Percentiles rank a stretch among this genome's conserved stretches.
Conservation (phyloP, 92 coral and sea anemone species). For the Micromussa lordhowensis region DNA sequence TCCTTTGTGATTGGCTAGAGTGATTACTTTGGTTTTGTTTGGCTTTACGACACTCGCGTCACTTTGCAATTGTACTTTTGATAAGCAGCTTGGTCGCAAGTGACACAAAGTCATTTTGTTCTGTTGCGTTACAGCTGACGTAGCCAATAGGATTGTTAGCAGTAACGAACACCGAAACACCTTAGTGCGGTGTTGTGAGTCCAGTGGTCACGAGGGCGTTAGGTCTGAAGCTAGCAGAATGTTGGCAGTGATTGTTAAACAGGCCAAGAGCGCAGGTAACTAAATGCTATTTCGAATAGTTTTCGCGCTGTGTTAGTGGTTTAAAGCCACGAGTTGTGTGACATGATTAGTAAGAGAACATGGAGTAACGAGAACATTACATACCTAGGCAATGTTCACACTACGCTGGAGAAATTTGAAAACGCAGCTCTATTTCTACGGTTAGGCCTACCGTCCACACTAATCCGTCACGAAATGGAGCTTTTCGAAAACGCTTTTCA, state of each 20-base stretch:
- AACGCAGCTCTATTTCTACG: too few species aligned
- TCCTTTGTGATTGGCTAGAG: too few species aligned
- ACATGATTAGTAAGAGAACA: not conserved
- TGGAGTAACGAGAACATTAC: not conserved
- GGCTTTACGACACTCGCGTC: too few species aligned
- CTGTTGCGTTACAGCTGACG: slow-evolving; percentile 62
- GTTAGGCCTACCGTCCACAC: too few species aligned
- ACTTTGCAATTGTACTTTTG: not conserved
- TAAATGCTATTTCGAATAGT: not conserved
- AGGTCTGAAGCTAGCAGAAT: slow-evolving; percentile 85
- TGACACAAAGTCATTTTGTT: not conserved
- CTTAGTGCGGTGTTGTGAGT: slow-evolving; percentile 82
- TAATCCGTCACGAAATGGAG: too few species aligned
- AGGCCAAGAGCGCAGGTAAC: slow-evolving; percentile 79
- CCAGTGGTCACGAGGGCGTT: slow-evolving; percentile 90
- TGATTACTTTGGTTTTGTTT: too few species aligned
- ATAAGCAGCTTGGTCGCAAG: too few species aligned
- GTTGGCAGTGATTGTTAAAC: slow-evolving; percentile 83
- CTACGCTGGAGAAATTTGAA: too few species aligned
- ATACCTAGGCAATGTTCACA: too few species aligned
- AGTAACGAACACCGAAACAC: slow-evolving; percentile 64
- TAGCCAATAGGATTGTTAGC: slow-evolving; percentile 71
- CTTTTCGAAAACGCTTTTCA: too few species aligned
- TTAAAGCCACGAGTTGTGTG: not conserved
- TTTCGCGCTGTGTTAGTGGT: not conserved